Percentiles rank a stretch among this genome's conserved stretches.
Evolutionary conservation across 2,113 vertebrate genomes (phyloP).

Genomic region (Perognathus longimembris): DNA sequence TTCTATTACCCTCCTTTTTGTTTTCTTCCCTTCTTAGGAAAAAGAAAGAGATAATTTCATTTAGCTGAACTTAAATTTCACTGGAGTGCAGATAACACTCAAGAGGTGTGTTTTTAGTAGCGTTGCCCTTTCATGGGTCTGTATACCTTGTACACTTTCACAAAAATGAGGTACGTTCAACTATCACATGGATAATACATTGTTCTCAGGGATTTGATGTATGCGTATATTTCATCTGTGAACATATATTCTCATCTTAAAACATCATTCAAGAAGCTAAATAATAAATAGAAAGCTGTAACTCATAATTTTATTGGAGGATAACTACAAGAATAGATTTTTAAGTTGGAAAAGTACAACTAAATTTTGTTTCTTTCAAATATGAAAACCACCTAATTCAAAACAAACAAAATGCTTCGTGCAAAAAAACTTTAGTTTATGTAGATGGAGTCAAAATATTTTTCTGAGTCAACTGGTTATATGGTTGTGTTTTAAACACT

Average conservation of each 20-base stretch:
- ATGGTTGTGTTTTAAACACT: not conserved
- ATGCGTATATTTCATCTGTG: too few relatives aligned
- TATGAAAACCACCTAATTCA: not conserved
- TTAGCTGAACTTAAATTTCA: not conserved
- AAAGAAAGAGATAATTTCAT: not conserved
- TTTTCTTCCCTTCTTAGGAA: not conserved
- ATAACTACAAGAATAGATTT: not conserved
- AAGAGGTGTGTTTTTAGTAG: not conserved
- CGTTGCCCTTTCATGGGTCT: not conserved
- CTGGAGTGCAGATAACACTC: not conserved
- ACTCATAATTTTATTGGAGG: not conserved
- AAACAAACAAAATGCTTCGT: not conserved
- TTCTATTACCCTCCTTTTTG: not conserved
- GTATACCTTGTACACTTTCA: not conserved
- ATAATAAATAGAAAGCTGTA: not conserved
- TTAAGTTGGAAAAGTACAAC: not conserved
- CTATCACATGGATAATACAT: not conserved
- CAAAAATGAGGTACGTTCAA: not conserved
- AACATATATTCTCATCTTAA: not conserved
- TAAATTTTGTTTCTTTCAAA: conserved; percentile 12
- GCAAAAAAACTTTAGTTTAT: not conserved
- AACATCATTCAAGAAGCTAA: not conserved
- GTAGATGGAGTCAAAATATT: not conserved
- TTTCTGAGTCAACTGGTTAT: not conserved
- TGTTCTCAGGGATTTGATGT: not conserved